Evolutionary conservation across 2,113 vertebrate species (phyloP).

Genomic region (Pelusios castaneus): DNA sequence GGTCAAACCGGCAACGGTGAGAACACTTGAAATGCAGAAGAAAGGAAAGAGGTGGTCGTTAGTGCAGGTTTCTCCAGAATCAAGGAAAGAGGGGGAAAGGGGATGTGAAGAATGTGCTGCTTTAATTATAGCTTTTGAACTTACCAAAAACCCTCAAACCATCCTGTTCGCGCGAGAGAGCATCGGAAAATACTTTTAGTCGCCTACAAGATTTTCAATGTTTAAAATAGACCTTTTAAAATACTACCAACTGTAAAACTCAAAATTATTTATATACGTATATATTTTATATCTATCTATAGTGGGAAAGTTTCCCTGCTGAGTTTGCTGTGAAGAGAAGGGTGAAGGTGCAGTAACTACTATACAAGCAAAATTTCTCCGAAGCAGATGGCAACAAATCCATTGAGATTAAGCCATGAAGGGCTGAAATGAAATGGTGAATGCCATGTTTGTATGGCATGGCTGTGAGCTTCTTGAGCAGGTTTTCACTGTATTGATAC

Average conservation of each 20-base stretch:
- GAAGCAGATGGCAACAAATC: conserved; percentile 54
- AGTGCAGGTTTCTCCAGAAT: conserved; percentile 45
- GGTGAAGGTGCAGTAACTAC: conserved; percentile 71
- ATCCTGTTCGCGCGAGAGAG: conserved; percentile 69
- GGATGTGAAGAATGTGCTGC: conserved; percentile 66
- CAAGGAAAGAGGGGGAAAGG: conserved; percentile 1
- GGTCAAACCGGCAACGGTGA: background rate
- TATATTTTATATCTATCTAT: conserved; percentile 72
- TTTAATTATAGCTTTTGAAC: conserved; percentile 75
- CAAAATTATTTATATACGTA: conserved; percentile 77
- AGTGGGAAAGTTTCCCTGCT: conserved; percentile 74
- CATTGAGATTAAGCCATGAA: conserved; percentile 11
- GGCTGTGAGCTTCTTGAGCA: conserved; percentile 39
- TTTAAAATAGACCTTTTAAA: conserved; percentile 78
- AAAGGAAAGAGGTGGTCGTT: conserved; percentile 45
- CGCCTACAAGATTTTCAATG: conserved; percentile 72
- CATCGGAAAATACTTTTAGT: conserved; percentile 75
- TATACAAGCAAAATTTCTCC: conserved; percentile 55
- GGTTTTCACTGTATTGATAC: conserved; percentile 70
- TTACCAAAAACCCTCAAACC: conserved; percentile 73
- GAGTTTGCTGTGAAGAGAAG: conserved; percentile 73
- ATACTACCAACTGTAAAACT: conserved; percentile 76
- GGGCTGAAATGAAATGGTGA: conserved; percentile 31
- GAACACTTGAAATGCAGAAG: conserved; percentile 39
- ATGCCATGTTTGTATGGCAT: conserved; percentile 6